A percentile compares a stretch with the other conserved stretches of the same genome.
These are phyloP conservation scores for Machaerirhynchus nigripectus DNA, from an alignment of 2,113 vertebrate species.

Conservation along the genomic window DNA sequence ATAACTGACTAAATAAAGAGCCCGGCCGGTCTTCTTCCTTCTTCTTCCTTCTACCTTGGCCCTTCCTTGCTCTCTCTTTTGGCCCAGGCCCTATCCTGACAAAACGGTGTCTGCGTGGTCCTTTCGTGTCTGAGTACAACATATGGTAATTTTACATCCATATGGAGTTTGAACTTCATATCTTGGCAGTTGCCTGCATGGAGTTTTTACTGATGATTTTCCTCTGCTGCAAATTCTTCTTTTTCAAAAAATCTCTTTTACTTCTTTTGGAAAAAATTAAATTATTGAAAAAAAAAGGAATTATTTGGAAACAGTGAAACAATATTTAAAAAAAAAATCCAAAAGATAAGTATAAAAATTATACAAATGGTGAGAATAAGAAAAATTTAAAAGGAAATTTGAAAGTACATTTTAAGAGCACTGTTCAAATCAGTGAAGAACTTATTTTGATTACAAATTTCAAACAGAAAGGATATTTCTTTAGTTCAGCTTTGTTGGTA, in stretches of 20 bases:
- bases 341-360: background rate
- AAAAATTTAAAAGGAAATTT: background rate
- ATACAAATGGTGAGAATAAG: background rate
- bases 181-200: conserved; percentile 18
- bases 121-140: too few relatives aligned
- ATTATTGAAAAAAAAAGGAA: background rate
- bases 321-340: background rate
- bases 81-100: too few relatives aligned
- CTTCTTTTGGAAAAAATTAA: background rate
- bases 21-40: too few relatives aligned
- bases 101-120: too few relatives aligned
- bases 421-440: background rate
- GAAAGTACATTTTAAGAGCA: background rate
- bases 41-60: too few relatives aligned
- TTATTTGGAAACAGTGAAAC: background rate
- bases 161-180: background rate
- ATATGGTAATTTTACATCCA: background rate
- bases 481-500: background rate
- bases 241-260: background rate
- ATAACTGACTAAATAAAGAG: too few relatives aligned
- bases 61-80: too few relatives aligned
- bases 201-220: conserved; percentile 27
- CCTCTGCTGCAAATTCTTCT: background rate
- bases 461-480: background rate
- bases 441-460: background rate